phyloP scores from a whole-genome alignment of 2,888 invertebrate species.

The Fragum sueziense region DNA sequence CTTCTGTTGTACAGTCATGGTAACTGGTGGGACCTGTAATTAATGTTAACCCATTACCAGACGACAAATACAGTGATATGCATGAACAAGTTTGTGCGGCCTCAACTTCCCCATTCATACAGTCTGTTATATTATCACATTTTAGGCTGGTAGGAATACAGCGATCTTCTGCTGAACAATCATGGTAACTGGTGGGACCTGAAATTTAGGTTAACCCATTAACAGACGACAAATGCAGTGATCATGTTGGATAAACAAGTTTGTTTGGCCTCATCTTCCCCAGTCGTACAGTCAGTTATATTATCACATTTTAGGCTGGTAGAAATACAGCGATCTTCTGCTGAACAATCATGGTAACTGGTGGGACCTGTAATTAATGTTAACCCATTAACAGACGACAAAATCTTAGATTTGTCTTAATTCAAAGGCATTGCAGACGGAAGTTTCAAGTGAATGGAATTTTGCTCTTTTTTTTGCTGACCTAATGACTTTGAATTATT shows the following conservation, averaged over 20 bases:
- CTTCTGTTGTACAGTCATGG: neutral
- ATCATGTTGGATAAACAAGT: neutral
- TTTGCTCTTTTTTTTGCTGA: neutral
- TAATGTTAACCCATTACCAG: neutral
- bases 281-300: neutral
- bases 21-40: neutral
- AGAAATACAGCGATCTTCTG: conserved; percentile 3
- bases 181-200: conserved; percentile 1
- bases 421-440: too few species aligned
- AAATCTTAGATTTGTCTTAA: too few species aligned
- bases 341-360: conserved; percentile 3
- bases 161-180: neutral
- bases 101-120: conserved; percentile 2
- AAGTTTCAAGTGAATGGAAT: too few species aligned
- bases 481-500: neutral
- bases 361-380: neutral
- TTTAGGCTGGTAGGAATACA: conserved; percentile 1
- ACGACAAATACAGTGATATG: too few species aligned
- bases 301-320: neutral
- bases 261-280: neutral
- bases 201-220: neutral
- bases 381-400: too few species aligned
- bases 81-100: neutral
- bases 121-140: neutral
- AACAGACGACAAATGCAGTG: neutral